Percentiles rank a stretch among this genome's conserved stretches.
Evolutionary conservation across 2,113 vertebrate species (phyloP).

Genomic region (Calidris pygmaea): DNA sequence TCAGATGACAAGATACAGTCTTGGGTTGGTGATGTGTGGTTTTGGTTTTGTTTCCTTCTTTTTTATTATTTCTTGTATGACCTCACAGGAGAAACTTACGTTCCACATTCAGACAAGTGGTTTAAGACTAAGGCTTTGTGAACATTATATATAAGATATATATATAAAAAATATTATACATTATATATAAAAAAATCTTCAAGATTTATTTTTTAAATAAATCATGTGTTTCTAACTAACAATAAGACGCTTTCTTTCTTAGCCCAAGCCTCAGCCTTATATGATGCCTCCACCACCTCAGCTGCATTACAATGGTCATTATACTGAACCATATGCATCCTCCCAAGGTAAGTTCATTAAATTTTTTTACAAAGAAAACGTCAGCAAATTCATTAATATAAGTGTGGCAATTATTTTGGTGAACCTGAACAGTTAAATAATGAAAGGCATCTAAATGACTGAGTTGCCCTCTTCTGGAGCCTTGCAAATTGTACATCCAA

Average conservation of each 20-base stretch:
- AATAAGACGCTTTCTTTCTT: conserved; percentile 34
- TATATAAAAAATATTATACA: not conserved
- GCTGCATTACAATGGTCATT: conserved; percentile 95
- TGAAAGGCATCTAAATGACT: not conserved
- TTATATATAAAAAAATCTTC: not conserved
- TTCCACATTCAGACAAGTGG: not conserved
- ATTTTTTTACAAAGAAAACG: not conserved
- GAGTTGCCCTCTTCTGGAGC: not conserved
- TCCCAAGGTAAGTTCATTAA: conserved; percentile 85
- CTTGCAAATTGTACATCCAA: not conserved
- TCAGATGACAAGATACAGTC: not conserved
- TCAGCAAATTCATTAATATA: not conserved
- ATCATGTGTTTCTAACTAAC: conserved; percentile 8
- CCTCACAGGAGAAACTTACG: not conserved
- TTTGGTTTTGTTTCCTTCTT: not conserved
- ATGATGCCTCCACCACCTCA: conserved; percentile 90
- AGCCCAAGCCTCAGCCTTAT: conserved; percentile 92
- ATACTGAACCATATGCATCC: conserved; percentile 89
- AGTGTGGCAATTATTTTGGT: not conserved
- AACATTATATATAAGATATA: no score
- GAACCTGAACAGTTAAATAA: not conserved
- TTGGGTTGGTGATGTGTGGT: not conserved
- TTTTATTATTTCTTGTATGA: not conserved
- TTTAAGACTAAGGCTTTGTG: not conserved
- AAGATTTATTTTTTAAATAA: not conserved